These are phyloP conservation scores for Noctua comes DNA, from an alignment of 2,888 invertebrate species.

Conservation along the genomic window DNA sequence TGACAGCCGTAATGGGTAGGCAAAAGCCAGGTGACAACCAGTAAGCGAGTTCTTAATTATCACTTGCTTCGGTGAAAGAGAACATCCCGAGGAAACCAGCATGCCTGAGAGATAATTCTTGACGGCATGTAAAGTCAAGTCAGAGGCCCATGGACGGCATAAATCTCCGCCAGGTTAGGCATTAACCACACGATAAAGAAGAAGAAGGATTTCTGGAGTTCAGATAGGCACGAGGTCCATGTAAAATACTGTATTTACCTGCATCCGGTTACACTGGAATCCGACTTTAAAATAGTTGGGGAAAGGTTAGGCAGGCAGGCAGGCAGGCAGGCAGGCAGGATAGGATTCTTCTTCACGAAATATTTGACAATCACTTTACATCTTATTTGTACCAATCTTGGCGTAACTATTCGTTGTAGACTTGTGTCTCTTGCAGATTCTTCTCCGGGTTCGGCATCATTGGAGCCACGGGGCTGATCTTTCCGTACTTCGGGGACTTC, in stretches of 20 bases:
- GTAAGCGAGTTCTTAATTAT: background rate
- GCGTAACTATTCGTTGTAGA: constrained; percentile 84
- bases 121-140: no score
- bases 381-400: constrained; percentile 64
- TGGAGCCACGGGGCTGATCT: constrained; percentile 91
- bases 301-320: background rate
- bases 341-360: background rate
- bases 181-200: no score
- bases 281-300: background rate
- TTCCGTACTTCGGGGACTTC: constrained; percentile 91
- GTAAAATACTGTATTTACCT: background rate
- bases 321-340: no score
- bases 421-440: constrained; percentile 85
- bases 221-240: background rate
- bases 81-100: no score
- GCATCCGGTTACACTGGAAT: background rate
- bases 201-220: background rate
- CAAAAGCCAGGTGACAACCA: background rate
- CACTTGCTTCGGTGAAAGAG: no score
- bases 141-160: no score
- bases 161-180: no score
- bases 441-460: constrained; percentile 92
- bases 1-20: background rate
- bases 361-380: constrained; percentile 41
- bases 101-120: no score